phyloP scores from a whole-genome alignment of 2,797 vertebrate genomes.

The Oryzias sinensis region DNA sequence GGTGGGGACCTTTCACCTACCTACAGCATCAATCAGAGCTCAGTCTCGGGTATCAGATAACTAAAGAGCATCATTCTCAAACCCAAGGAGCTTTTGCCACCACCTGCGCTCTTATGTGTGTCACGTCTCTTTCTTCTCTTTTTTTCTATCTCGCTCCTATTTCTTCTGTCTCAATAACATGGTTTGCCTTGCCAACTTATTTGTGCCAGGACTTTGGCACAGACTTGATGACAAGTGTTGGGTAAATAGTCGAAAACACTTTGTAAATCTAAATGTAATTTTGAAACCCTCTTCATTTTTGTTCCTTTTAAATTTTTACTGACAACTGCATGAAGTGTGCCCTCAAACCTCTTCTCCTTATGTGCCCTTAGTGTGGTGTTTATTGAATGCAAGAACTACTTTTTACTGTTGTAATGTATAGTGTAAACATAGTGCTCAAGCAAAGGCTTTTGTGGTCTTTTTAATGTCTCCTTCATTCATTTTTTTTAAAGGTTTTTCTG shows the following conservation, averaged over 20 bases:
- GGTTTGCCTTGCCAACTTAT: constrained; percentile 81
- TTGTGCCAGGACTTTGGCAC: constrained; percentile 74
- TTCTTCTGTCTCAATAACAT: constrained; percentile 60
- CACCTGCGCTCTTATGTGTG: constrained; percentile 78
- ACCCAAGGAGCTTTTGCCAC: constrained; percentile 71
- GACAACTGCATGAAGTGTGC: constrained; percentile 77
- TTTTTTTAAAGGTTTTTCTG: constrained; percentile 46
- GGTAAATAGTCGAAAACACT: constrained; percentile 77
- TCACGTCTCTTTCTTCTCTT: constrained; percentile 39
- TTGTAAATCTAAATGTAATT: constrained; percentile 82
- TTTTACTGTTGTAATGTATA: constrained; percentile 86
- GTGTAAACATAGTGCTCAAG: constrained; percentile 80
- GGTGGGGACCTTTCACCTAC: constrained; percentile 79
- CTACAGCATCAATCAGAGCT: constrained; percentile 91
- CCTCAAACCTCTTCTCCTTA: constrained; percentile 44
- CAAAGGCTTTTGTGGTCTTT: constrained; percentile 78
- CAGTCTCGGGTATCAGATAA: constrained; percentile 97
- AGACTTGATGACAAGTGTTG: constrained; percentile 77
- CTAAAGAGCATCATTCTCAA: constrained; percentile 74
- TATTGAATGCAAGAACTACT: constrained; percentile 83
- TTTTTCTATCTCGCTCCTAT: neutral
- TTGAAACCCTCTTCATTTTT: constrained; percentile 48
- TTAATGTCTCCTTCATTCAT: constrained; percentile 56
- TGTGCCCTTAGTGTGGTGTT: constrained; percentile 74
- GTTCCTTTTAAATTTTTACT: constrained; percentile 61